These are phyloP conservation scores for Apodemia hepburni DNA, from an alignment of 2,888 invertebrate genomes.

Conservation along the genomic window DNA sequence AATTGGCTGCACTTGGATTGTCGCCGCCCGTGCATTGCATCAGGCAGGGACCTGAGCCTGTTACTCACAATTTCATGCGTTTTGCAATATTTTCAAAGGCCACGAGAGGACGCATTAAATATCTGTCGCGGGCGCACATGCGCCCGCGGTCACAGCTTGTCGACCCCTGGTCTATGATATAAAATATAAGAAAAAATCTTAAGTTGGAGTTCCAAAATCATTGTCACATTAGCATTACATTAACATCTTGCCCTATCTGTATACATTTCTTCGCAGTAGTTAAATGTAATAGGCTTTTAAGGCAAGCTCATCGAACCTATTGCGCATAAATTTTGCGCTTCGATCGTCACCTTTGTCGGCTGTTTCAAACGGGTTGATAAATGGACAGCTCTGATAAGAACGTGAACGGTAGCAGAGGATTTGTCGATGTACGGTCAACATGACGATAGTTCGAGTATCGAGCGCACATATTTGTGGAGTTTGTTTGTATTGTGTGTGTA, in stretches of 20 bases:
- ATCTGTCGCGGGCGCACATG: no score
- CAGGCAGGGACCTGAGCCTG: no score
- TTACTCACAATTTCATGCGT: no score
- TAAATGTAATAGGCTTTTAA: constrained; percentile 38
- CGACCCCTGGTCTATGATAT: no score
- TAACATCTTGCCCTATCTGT: constrained; percentile 29
- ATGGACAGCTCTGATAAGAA: constrained; percentile 59
- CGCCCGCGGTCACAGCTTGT: no score
- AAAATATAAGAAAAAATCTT: no score
- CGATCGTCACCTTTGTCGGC: constrained; percentile 74
- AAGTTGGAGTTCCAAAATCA: neutral
- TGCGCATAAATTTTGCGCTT: constrained; percentile 55
- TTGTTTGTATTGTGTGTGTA: constrained; percentile 39
- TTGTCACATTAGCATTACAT: constrained; percentile 23
- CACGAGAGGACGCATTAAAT: no score
- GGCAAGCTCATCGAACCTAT: constrained; percentile 34
- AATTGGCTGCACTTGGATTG: no score
- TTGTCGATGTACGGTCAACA: constrained; percentile 74
- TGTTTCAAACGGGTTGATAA: constrained; percentile 63
- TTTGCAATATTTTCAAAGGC: no score
- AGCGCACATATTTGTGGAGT: constrained; percentile 42
- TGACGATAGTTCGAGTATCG: constrained; percentile 40
- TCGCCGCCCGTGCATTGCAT: no score
- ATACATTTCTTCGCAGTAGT: constrained; percentile 28
- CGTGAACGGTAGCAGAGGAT: constrained; percentile 68